Base-by-base conservation (phyloP, 2,888 invertebrate genomes). In the Cotesia congregata region DNA sequence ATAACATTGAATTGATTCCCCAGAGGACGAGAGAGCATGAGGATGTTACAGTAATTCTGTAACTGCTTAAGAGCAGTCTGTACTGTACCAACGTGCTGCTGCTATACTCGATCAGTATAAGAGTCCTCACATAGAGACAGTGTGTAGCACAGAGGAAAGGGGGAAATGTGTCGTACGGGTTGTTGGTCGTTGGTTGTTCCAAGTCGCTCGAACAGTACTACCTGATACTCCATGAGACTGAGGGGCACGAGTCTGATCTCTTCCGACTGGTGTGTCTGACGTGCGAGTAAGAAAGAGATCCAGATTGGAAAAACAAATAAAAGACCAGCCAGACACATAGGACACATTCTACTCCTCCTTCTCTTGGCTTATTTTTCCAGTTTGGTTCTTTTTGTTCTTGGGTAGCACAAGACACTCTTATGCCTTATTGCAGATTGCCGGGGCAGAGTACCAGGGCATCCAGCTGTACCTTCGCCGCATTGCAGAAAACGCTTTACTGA, bases 101-200 rank as follows among this genome's bases (percentile, higher is more conserved):
- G 17, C 17, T 1, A 17, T 17, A 17, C 30, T 30, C 3, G 30
- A 30, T n/a, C 50, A 6, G 39, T 15, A 17, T 17, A 20, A 30
- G 30, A 30, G 30, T 30, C 30, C 30, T 30, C 30, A 30, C 12
- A 20, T 17, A 12, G 12, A 17, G 5, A 67, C 38, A 17, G 17
- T 17, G 17, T 17, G 17, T 17, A 17, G 17, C 17, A 17, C 17
- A 39, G 38, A 30, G 68, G 12, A 6, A 17, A 69, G 64, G 40
- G 67, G 61, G 39, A 77, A 72, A 78, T 75, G 76, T 77, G 79
- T 78, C 77, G 74, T 75, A 76, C 72, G 65, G 72, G 74, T 80
- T 73, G 74, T 77, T 74, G 71, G 30, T 30, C 30, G 3, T 30
- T 30, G 30, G 30, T 30, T 30, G 17, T 17, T 17, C 17, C 61